Evolutionary conservation across 2,888 invertebrate species (phyloP), one percentile per base, ranked within the genome.

Genomic region (Tortrix viridana): DNA sequence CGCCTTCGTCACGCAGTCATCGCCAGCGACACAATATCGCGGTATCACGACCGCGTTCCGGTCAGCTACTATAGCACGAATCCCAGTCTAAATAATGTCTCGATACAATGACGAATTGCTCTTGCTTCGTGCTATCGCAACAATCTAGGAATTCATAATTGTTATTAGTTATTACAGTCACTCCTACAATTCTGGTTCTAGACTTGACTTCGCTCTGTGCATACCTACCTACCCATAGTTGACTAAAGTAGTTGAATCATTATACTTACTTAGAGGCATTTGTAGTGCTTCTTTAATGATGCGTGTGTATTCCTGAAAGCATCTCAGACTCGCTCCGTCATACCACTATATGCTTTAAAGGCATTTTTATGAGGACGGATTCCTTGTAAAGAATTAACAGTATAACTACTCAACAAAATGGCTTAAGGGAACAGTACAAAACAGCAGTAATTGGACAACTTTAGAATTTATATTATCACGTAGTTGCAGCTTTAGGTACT

Each of bases 1-100:
- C 80, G 82, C 71, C 86, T 90, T 87, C 85, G 91, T 92, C 92
- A 90, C 86, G 86, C 76, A 77, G 79, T 67, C 74, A 71, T 77
- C 69, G 71, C 84, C 84, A 82, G 84, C 86, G 85, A 83, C 84
- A 85, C 82, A 86, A 81, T 84, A 85, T 84, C 83, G 76, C 77
- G 80, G 76, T 79, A 82, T 84, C 86, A 84, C 83, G 84, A 85
- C 77, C 48, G 48, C 63, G 63, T 63, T 80, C 75, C 69, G 73
- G 74, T 77, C 75, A 79, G 75, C 75, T 80, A 80, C 78, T 77
- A 83, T 79, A 80, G 76, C 76, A 74, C 70, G 73, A 81, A 76
- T 80, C 75, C 72, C 69, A 77, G 76, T 76, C 79, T 78, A 80
- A 81, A 80, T 79, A 81, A 80, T 74, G 77, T 77, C 78, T 75